Percentiles rank a stretch among this genome's conserved stretches.
phyloP scores from a whole-genome alignment of 2,113 vertebrate genomes.

The Varanus salvator region DNA sequence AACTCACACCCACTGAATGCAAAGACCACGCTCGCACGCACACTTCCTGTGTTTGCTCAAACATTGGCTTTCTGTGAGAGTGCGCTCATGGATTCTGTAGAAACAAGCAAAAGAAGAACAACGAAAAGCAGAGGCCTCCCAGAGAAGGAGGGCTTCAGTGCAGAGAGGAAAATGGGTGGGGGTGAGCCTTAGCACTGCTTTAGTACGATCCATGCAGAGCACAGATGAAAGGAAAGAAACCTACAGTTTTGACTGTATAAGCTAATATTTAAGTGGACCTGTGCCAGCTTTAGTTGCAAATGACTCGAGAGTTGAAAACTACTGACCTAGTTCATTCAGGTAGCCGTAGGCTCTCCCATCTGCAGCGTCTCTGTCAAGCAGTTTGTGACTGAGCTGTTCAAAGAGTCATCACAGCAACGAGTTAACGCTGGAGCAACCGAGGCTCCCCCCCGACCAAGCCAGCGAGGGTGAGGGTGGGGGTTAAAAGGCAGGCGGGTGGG shows the following conservation, averaged over 20 bases:
- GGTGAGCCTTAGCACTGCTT: background rate
- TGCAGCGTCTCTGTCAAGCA: conserved; percentile 84
- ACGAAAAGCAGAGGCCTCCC: background rate
- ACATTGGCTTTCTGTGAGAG: too few relatives aligned
- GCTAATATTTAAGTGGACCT: conserved; percentile 12
- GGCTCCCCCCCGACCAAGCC: conserved; percentile 42
- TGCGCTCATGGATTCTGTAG: background rate
- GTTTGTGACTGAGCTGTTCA: conserved; percentile 89
- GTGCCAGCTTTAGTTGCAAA: conserved; percentile 42
- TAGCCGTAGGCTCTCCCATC: conserved; percentile 95
- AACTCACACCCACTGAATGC: background rate
- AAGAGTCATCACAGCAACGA: conserved; percentile 74
- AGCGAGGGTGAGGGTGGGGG: too few relatives aligned
- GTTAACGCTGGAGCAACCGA: conserved; percentile 67
- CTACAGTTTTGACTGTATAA: background rate
- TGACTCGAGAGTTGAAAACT: conserved; percentile 65
- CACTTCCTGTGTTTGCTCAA: background rate
- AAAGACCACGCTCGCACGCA: background rate
- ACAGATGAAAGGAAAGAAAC: background rate
- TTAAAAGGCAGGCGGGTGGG: background rate
- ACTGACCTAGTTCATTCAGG: conserved; percentile 94
- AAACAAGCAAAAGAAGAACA: too few relatives aligned
- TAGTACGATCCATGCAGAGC: background rate
- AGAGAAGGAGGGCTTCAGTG: background rate
- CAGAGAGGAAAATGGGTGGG: too few relatives aligned